phyloP scores from a whole-genome alignment of 2,113 vertebrate genomes.

The Alaudala cheleensis region DNA sequence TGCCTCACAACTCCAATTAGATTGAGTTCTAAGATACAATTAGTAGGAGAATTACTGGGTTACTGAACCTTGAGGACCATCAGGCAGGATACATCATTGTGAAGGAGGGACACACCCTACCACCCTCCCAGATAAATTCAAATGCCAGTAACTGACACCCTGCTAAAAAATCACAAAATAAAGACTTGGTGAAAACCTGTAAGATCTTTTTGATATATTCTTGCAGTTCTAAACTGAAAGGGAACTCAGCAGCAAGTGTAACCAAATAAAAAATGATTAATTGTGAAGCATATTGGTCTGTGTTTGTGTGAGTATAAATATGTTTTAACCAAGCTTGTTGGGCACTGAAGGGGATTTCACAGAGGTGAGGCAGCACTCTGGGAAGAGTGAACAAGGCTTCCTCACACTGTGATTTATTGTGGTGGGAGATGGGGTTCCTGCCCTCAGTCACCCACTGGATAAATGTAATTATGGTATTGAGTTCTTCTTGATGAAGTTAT shows the following conservation, averaged over 20 bases:
- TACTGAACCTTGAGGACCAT: not conserved
- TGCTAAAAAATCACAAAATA: not conserved
- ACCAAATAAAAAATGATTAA: not conserved
- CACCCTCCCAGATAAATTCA: conserved; percentile 69
- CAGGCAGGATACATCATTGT: not conserved
- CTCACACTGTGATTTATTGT: not conserved
- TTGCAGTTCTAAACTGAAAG: not conserved
- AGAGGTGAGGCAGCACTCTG: not conserved
- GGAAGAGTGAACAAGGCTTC: not conserved
- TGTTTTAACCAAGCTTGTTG: not conserved
- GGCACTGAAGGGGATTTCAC: not conserved
- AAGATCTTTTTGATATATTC: not conserved
- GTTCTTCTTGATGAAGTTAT: not conserved
- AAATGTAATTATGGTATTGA: not conserved
- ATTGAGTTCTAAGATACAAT: not conserved
- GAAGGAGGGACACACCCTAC: not conserved
- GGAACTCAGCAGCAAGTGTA: not conserved
- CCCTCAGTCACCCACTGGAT: not conserved
- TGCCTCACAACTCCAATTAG: not conserved
- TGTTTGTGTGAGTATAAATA: not conserved
- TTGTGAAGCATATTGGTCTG: not conserved
- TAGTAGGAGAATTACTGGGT: not conserved
- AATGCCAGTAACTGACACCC: not conserved
- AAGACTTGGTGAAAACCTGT: not conserved
- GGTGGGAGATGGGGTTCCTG: not conserved